Conservation (phyloP, 2,888 invertebrate species). For the Saturnia pavonia region DNA sequence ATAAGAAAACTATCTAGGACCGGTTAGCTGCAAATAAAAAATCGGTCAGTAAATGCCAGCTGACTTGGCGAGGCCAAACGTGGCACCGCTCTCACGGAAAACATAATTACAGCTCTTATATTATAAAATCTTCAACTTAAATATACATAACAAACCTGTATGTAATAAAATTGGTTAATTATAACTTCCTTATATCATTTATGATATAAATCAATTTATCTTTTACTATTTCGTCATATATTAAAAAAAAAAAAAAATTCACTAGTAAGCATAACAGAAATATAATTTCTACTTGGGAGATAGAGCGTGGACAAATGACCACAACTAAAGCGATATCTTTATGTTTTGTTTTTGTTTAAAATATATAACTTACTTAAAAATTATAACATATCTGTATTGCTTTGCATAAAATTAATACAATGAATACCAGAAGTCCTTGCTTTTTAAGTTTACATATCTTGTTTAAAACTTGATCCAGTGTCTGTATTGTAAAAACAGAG, state of each 20-base stretch:
- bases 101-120: slow-evolving; percentile 19
- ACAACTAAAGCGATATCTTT: too few species aligned
- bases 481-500: not conserved
- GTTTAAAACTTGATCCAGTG: not conserved
- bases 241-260: not conserved
- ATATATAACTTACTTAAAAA: not conserved
- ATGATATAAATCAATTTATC: not conserved
- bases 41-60: slow-evolving; percentile 32
- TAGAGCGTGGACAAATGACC: not conserved
- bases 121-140: slow-evolving; percentile 9
- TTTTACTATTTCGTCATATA: not conserved
- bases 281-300: not conserved
- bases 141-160: slow-evolving; percentile 3
- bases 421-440: not conserved
- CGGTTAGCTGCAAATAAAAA: slow-evolving; percentile 12
- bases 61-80: slow-evolving; percentile 32
- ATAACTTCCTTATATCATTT: slow-evolving; percentile 1
- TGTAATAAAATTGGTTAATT: not conserved
- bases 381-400: not conserved
- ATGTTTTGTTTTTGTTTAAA: too few species aligned
- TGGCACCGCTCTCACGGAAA: slow-evolving; percentile 32
- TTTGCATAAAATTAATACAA: not conserved
- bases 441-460: not conserved
- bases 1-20: slow-evolving; percentile 9
- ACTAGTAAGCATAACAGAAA: not conserved